Evolutionary conservation across 2,797 vertebrate species (phyloP), one percentile per base, ranked within the genome.

Genomic region (Paramormyrops hopkinsi): DNA sequence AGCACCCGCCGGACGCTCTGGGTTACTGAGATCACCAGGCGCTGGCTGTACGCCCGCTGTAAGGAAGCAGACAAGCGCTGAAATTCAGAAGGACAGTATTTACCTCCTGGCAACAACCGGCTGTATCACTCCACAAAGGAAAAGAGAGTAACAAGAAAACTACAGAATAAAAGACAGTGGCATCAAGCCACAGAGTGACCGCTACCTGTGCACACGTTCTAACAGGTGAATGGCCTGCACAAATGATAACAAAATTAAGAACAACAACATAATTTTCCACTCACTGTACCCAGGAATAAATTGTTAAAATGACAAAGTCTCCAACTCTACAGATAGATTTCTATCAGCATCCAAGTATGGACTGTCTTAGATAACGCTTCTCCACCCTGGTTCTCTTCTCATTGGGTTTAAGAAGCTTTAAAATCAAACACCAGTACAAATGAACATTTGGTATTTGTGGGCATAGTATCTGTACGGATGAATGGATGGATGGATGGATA

Each of bases 41-140:
- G 89, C 2, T 95, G 94, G 91, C 87, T 96, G 94, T 98, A 99
- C 3, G 56, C 85, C 65, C 92, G 95, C 98, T 99, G 93, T 50
- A 90, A 88, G 89, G 11, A 89, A 88, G 65, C 14, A 88, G 46
- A 92, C 85, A 92, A 3, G 88, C 25, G 73, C 88, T 89, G 33
- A 91, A 41, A 12, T 33, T 2, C 0, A 14, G 7, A 76, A 22
- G 84, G 14, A 88, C 50, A 86, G 84, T 6, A 41, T 19, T 41
- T 53, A 50, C 48, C 9, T 25, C n/a, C 51, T 5, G 33, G 6
- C 7, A 56, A 29, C 14, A n/a, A 54, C 17, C 22, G 25, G 84
- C 51, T n/a, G 5, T 51, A 14, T n/a, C 83, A 22, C 41, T n/a
- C 4, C 19, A 46, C 11, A 25, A 22, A 14, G 48, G 79, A 46